A percentile compares a stretch with the other conserved stretches of the same genome.
phyloP scores from a whole-genome alignment of 2,888 invertebrate genomes.

The Lacanobia wlatinum region DNA sequence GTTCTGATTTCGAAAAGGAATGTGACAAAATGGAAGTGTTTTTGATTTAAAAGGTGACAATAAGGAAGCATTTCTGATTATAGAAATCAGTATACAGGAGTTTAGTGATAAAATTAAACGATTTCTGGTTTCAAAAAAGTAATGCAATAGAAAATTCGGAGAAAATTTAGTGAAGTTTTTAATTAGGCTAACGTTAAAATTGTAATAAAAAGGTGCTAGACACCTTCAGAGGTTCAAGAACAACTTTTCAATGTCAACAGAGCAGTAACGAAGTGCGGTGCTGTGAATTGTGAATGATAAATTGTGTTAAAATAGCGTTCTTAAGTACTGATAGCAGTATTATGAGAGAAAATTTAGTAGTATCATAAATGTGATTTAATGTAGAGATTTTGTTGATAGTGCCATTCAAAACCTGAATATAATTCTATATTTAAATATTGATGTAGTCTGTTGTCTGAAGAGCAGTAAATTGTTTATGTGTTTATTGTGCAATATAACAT shows the following conservation, averaged over 20 bases:
- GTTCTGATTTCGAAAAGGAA: conserved; percentile 21
- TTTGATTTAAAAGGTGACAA: conserved; percentile 8
- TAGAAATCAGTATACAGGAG: neutral
- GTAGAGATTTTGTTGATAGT: conserved; percentile 5
- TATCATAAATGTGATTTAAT: conserved; percentile 24
- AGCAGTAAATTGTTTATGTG: neutral
- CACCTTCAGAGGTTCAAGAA: conserved; percentile 36
- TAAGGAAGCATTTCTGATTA: neutral
- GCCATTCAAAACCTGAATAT: neutral
- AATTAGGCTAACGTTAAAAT: conserved; percentile 27
- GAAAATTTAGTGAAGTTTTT: conserved; percentile 23
- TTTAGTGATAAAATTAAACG: neutral
- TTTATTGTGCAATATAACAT: neutral
- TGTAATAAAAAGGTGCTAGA: conserved; percentile 38
- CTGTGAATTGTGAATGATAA: conserved; percentile 62
- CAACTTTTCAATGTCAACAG: conserved; percentile 56
- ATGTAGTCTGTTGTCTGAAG: neutral
- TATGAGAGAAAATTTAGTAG: conserved; percentile 23
- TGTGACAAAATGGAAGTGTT: neutral
- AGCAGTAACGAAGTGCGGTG: conserved; percentile 62
- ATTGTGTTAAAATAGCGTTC: conserved; percentile 48
- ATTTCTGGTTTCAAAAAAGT: conserved; percentile 6
- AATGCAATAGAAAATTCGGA: conserved; percentile 4
- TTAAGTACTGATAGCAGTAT: conserved; percentile 36
- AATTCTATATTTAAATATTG: conserved; percentile 2